phyloP scores from a whole-genome alignment of 2,888 invertebrate genomes.

The Cataglyphis albicans region DNA sequence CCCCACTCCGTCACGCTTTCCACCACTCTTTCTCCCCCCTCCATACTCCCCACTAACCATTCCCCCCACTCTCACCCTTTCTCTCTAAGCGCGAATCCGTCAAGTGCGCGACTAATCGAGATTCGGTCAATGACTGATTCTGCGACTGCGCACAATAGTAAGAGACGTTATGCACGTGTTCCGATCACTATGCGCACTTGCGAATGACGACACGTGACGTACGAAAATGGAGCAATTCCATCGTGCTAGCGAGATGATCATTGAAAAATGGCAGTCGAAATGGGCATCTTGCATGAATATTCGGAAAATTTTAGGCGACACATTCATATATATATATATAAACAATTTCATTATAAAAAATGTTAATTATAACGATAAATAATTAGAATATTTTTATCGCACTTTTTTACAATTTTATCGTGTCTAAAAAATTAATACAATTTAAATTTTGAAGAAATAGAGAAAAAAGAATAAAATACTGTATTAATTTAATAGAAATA shows the following conservation, averaged over 20 bases:
- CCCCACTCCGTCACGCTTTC: not conserved
- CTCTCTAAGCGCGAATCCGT: not conserved
- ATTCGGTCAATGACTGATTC: conserved; percentile 47
- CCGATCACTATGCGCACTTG: not conserved
- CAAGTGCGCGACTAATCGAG: conserved; percentile 53
- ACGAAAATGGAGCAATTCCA: conserved; percentile 12
- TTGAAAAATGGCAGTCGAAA: not conserved
- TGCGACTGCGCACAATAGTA: conserved; percentile 61
- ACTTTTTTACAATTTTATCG: not conserved
- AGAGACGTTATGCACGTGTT: conserved; percentile 18
- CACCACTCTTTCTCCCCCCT: not conserved
- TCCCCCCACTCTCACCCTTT: not conserved
- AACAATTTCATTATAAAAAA: too few relatives aligned
- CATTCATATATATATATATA: not conserved
- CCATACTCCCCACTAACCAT: not conserved
- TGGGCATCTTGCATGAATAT: not conserved
- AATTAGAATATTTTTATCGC: not conserved
- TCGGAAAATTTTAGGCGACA: not conserved
- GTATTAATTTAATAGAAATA: too few relatives aligned
- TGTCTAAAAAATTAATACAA: not conserved
- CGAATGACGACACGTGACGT: conserved; percentile 9
- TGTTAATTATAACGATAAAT: too few relatives aligned
- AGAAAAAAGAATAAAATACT: too few relatives aligned
- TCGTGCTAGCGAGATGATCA: not conserved
- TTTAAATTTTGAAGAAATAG: not conserved